Evolutionary conservation across 1,140 invertebrate species (phyloP).

Genomic region (Lasaia peninsularis): DNA sequence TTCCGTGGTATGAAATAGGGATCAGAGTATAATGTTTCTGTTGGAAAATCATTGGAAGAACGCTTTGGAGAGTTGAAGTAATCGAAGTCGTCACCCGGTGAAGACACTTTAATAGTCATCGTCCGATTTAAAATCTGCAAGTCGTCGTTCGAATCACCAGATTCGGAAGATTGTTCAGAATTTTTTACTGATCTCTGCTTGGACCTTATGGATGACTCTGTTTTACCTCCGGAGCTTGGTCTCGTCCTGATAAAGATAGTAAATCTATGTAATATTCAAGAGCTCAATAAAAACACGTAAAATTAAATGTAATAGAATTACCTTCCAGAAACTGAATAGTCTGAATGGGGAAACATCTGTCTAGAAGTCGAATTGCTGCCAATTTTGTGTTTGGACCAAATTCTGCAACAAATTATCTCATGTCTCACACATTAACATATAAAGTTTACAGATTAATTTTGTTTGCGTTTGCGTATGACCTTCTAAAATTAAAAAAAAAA

Average conservation of each 20-base stretch:
- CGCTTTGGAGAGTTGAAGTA: conserved; percentile 80
- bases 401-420: conserved; percentile 36
- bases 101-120: conserved; percentile 76
- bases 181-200: conserved; percentile 36
- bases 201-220: conserved; percentile 36
- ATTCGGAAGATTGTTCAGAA: conserved; percentile 70
- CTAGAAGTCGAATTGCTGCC: conserved; percentile 27
- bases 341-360: conserved; percentile 33
- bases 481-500: too few relatives aligned
- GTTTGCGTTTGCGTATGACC: too few relatives aligned
- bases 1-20: conserved; percentile 48
- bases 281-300: background rate
- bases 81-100: conserved; percentile 81
- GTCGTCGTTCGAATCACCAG: conserved; percentile 74
- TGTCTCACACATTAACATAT: background rate
- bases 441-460: too few relatives aligned
- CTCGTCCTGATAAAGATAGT: conserved; percentile 33
- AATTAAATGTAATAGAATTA: conserved; percentile 23
- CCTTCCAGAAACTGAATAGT: conserved; percentile 38
- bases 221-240: conserved; percentile 33
- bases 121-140: conserved; percentile 76
- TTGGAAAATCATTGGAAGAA: conserved; percentile 76
- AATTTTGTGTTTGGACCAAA: conserved; percentile 59
- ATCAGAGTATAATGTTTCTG: conserved; percentile 47
- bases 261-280: background rate